Evolutionary conservation across 1,140 invertebrate genomes (phyloP).

Genomic region (Anastatus disparis): DNA sequence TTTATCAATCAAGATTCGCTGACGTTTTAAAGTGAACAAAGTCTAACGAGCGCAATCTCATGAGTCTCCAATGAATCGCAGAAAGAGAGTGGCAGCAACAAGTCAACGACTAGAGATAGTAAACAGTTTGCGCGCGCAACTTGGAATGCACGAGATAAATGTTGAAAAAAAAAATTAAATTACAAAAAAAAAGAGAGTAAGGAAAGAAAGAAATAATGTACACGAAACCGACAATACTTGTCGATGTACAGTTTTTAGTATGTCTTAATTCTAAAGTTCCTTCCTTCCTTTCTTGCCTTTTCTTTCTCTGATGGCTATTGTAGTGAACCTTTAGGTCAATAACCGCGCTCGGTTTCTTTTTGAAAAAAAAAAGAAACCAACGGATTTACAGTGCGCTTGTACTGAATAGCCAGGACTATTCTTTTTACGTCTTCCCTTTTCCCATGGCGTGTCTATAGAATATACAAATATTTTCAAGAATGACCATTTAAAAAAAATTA

Average conservation of each 20-base stretch:
- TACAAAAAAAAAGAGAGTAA: too few species aligned
- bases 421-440: background rate
- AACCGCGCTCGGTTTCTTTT: constrained; percentile 20
- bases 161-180: too few species aligned
- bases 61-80: background rate
- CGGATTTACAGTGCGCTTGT: background rate
- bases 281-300: background rate
- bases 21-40: too few species aligned
- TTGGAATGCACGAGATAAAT: too few species aligned
- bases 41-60: background rate
- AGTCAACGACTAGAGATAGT: background rate
- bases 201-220: background rate
- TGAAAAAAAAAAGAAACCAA: constrained; percentile 17
- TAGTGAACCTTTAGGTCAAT: constrained; percentile 25
- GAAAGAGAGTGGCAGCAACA: background rate
- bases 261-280: background rate
- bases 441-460: too few species aligned
- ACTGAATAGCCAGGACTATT: background rate
- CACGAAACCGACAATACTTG: background rate
- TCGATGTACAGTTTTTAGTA: too few species aligned
- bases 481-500: too few species aligned
- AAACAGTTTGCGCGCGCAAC: background rate
- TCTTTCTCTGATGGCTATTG: background rate
- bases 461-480: too few species aligned
- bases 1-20: too few species aligned